Evolutionary conservation across 2,113 vertebrate species (phyloP).

Genomic region (Megaleporinus macrocephalus): DNA sequence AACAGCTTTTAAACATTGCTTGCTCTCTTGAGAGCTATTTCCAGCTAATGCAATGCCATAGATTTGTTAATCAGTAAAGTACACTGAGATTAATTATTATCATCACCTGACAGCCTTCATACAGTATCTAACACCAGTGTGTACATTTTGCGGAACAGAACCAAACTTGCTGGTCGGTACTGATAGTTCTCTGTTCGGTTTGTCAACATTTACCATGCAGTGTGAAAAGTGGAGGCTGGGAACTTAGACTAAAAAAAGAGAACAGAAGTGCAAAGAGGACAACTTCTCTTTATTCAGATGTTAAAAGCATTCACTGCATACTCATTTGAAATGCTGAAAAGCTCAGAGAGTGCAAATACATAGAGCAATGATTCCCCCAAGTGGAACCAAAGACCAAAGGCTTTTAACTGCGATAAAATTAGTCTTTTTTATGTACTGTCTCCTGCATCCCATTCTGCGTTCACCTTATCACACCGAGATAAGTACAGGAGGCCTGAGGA

Average conservation of each 20-base stretch:
- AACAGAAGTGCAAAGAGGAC: background rate
- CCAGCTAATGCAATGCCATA: too few species aligned
- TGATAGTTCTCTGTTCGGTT: too few species aligned
- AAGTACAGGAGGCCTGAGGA: constrained; percentile 15
- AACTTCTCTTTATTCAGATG: background rate
- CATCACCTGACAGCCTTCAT: too few species aligned
- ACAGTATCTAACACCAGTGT: too few species aligned
- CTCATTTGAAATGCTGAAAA: background rate
- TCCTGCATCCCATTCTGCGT: background rate
- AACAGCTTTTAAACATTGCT: too few species aligned
- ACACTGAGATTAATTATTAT: too few species aligned
- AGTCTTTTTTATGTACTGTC: background rate
- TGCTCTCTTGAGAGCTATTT: too few species aligned
- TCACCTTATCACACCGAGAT: background rate
- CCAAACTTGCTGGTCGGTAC: too few species aligned
- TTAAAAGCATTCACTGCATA: background rate
- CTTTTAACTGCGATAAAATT: constrained; percentile 12
- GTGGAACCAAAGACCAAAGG: background rate
- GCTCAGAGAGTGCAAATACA: background rate
- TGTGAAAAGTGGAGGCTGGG: background rate
- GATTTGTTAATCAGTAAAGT: too few species aligned
- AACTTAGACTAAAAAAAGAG: background rate
- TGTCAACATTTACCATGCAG: background rate
- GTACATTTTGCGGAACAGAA: too few species aligned
- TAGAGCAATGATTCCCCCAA: too few species aligned